These are phyloP conservation scores for Hystrix brachyura DNA, from an alignment of 2,113 vertebrate genomes.

Conservation along the genomic window DNA sequence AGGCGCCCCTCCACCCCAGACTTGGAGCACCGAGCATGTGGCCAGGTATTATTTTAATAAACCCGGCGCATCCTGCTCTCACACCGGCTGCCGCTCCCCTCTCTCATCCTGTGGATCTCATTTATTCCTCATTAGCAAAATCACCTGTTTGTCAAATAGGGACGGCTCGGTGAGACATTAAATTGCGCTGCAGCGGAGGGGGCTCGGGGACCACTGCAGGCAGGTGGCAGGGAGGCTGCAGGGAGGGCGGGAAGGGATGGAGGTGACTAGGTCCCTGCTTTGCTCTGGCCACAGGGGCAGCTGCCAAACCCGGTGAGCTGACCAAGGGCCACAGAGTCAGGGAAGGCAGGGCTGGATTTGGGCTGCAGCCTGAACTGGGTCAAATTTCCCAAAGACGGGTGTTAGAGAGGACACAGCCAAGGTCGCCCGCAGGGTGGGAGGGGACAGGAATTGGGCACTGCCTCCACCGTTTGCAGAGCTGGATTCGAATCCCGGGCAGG, in stretches of 20 bases:
- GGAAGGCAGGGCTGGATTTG: not conserved
- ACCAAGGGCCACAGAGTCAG: not conserved
- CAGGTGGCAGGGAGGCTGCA: not conserved
- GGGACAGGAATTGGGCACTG: not conserved
- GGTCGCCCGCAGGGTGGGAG: no score
- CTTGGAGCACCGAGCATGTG: conserved; percentile 86
- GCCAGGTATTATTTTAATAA: conserved; percentile 90
- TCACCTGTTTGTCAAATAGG: conserved; percentile 92
- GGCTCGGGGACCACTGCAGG: conserved; percentile 29
- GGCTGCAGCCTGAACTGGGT: not conserved
- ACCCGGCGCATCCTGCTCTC: conserved; percentile 86
- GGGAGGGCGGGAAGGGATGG: not conserved
- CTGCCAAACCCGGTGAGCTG: not conserved
- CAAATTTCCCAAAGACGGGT: not conserved
- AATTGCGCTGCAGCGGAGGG: conserved; percentile 79
- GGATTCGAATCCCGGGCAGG: not conserved
- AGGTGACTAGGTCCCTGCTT: not conserved
- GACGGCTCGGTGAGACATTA: conserved; percentile 87
- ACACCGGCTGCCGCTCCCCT: conserved; percentile 89
- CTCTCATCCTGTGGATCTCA: conserved; percentile 87
- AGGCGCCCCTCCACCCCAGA: conserved; percentile 81
- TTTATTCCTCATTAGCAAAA: conserved; percentile 92
- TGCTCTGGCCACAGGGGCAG: not conserved
- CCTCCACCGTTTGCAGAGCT: not conserved
- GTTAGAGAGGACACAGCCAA: not conserved